Evolutionary conservation across 2,113 vertebrate species (phyloP), one percentile per base, ranked within the genome.

Genomic region (Odontophorus gujanensis): DNA sequence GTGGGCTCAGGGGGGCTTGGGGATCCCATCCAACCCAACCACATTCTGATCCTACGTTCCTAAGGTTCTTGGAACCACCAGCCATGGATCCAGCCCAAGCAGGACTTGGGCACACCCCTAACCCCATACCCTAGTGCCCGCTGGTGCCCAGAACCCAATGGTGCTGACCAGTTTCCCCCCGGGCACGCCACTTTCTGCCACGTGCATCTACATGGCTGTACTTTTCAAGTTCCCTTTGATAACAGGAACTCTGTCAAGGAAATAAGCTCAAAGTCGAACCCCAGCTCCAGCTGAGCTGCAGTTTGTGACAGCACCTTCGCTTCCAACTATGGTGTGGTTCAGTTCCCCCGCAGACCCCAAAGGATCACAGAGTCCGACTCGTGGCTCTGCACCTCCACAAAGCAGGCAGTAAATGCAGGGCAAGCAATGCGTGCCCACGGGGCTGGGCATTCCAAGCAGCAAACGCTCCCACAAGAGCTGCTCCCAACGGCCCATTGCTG

Each of bases 221-320:
- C 6, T 50, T 83, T 79, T 32, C 76, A 85, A 18, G 11, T 19
- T 22, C 0, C 0, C 1, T 89, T 78, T 61, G 40, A 88, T 22
- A 96, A 95, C 76, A 95, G 94, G 95, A 96, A 92, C 85, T 74
- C 45, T 1, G 48, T 13, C 51, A 28, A 65, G 95, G 96, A 97
- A 96, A 81, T 0, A 0, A 0, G 2, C 13, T 21, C 2, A 43
- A 0, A 0, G 48, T 36, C 14, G 22, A 24, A 2, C 36, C 3
- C 15, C 7, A 15, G 80, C 11, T 58, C 79, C 0, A 55, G 36
- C 61, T 0, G n/a, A 53, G 87, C 72, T 95, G 95, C 0, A 87
- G 91, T 95, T 80, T 61, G 79, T 59, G 85, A 66, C 87, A 85
- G 89, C 79, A 63, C 89, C 91, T 93, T 28, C 51, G 16, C 17